Percentiles rank a stretch among this genome's conserved stretches.
phyloP scores from a whole-genome alignment of 1,140 invertebrate species.

The Colletes gigas region DNA sequence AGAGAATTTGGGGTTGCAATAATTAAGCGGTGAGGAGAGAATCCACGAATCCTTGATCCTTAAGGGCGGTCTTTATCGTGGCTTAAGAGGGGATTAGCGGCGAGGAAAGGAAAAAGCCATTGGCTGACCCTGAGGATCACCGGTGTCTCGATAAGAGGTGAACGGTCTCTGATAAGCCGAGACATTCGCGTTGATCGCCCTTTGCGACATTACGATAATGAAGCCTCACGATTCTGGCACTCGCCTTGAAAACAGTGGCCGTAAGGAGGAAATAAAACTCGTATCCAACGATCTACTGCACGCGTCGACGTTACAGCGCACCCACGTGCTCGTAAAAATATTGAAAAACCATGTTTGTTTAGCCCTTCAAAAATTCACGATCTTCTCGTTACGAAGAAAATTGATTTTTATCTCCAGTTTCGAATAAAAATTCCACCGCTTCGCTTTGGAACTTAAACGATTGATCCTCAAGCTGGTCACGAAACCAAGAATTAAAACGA shows the following conservation, averaged over 20 bases:
- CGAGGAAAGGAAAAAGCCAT: conserved; percentile 76
- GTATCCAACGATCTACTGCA: no score
- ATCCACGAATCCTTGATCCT: conserved; percentile 46
- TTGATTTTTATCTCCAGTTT: no score
- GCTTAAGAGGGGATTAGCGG: conserved; percentile 75
- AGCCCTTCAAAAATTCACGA: no score
- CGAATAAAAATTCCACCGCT: no score
- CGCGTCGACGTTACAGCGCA: no score
- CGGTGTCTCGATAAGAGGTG: conserved; percentile 71
- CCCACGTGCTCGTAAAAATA: no score
- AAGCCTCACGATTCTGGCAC: not conserved
- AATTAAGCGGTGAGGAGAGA: conserved; percentile 50
- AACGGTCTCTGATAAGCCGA: conserved; percentile 68
- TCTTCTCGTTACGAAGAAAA: no score
- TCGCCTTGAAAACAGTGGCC: not conserved
- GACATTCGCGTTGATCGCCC: conserved; percentile 33
- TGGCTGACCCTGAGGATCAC: conserved; percentile 70
- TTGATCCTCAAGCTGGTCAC: no score
- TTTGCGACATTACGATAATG: conserved; percentile 44
- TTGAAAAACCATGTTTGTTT: no score
- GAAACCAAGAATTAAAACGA: no score
- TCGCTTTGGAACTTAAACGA: no score
- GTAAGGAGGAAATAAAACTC: not conserved
- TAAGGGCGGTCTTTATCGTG: conserved; percentile 71
- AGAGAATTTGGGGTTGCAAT: conserved; percentile 39